phyloP scores from a whole-genome alignment of 2,888 invertebrate species.

The Netelia melanura region DNA sequence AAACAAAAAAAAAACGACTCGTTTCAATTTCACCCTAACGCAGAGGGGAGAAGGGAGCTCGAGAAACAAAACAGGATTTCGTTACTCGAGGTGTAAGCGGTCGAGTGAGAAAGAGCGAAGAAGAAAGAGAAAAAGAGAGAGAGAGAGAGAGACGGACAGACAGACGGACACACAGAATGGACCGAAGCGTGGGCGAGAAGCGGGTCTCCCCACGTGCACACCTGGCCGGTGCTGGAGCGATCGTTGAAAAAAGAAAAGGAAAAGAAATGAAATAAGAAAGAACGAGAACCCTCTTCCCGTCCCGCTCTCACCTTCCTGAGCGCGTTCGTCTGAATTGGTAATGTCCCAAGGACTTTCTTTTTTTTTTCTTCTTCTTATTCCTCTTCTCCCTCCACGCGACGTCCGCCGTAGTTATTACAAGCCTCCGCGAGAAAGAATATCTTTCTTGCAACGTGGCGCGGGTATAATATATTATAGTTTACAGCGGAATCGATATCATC shows the following conservation, averaged over 20 bases:
- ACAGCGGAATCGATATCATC: neutral
- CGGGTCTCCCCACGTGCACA: constrained; percentile 74
- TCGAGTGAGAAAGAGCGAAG: too few species aligned
- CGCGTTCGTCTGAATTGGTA: constrained; percentile 20
- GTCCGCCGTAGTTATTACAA: neutral
- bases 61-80: too few species aligned
- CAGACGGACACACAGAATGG: constrained; percentile 13
- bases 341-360: constrained; percentile 17
- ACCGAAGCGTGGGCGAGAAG: constrained; percentile 71
- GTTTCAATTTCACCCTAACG: too few species aligned
- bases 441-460: neutral
- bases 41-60: too few species aligned
- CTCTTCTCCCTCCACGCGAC: neutral
- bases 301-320: constrained; percentile 5
- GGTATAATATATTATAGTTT: neutral
- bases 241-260: constrained; percentile 26
- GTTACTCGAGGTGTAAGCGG: too few species aligned
- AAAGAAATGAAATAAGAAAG: constrained; percentile 13
- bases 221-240: constrained; percentile 66
- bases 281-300: constrained; percentile 21
- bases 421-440: too few species aligned
- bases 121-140: neutral
- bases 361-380: constrained; percentile 27
- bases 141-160: neutral
- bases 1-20: too few species aligned